Conservation (phyloP, 2,888 invertebrate genomes). For the Cylindroiulus punctatus region DNA sequence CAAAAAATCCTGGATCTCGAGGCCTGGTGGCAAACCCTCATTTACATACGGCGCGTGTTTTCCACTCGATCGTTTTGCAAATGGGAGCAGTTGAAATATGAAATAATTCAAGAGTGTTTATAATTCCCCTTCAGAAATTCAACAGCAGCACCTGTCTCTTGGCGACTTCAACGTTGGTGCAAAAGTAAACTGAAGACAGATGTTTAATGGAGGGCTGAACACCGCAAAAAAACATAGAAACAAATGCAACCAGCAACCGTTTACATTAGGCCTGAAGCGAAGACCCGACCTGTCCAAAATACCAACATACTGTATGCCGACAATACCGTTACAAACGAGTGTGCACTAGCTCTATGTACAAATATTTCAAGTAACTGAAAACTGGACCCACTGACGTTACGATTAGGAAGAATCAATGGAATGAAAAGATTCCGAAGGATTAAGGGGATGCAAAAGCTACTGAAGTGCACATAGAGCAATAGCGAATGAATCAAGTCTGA, state of each 20-base stretch:
- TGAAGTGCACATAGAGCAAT: too few relatives aligned
- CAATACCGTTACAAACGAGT: too few relatives aligned
- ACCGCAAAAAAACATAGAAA: constrained; percentile 15
- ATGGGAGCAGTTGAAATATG: not conserved
- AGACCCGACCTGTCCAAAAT: too few relatives aligned
- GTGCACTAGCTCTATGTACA: too few relatives aligned
- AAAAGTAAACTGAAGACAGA: constrained; percentile 6
- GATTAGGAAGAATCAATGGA: too few relatives aligned
- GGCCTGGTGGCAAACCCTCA: not conserved
- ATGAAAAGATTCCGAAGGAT: too few relatives aligned
- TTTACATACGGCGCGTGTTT: not conserved
- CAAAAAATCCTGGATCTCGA: too few relatives aligned
- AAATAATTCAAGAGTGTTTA: not conserved
- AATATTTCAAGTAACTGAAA: too few relatives aligned
- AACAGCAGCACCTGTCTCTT: constrained; percentile 4
- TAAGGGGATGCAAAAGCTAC: too few relatives aligned
- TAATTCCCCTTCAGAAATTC: not conserved
- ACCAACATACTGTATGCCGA: too few relatives aligned
- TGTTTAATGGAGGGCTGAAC: constrained; percentile 29
- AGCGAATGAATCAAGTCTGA: too few relatives aligned
- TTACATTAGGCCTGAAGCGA: not conserved
- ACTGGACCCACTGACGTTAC: too few relatives aligned
- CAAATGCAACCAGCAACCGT: not conserved
- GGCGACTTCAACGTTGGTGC: not conserved
- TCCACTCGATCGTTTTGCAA: not conserved